Base-by-base conservation (phyloP, 2,113 vertebrate genomes). In the Trogon surrucura region DNA sequence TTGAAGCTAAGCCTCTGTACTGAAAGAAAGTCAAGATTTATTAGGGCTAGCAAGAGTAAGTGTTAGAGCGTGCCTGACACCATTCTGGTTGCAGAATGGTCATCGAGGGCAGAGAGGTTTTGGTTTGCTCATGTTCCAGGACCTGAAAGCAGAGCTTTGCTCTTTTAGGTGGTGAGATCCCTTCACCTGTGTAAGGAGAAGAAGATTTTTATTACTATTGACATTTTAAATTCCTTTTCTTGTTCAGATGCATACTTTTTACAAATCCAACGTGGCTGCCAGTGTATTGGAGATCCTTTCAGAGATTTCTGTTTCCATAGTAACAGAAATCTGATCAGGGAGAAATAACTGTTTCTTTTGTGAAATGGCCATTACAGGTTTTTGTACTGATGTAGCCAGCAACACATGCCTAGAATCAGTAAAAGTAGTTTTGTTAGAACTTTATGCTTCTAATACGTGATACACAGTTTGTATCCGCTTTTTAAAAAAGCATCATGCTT, bases 31-130 rank as follows among this genome's bases (percentile, higher is more conserved):
- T 15, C 4, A 25, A 29, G 34, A 19, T 48, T 58, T 34, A 32
- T 18, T 53, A 64, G 64, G 21, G 45, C 29, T 81, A 60, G 32
- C 51, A 57, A 29, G 66, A 74, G 27, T 14, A 67, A 66, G 22
- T 22, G 7, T 9, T 26, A 56, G 18, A 58, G 22, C n/a, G 21
- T 1, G 1, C 16, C 50, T 34, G 50, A 19, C 0, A 1, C 36
- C 38, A 8, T 58, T 80, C 26, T 47, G 26, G n/a, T 80, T 3
- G 0, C 41, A 45, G 20, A 38, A 17, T 36, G 23, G 54, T 88
- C 57, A 15, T 27, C 1, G 0, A 4, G 5, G 3, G 14, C 41
- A 48, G 47, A 48, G 57, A 22, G 30, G 12, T 51, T 67, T 30
- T 8, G 9, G 4, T 11, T 47, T 54, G 25, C 34, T 58, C 36